Conservation (phyloP, 2,888 invertebrate genomes). For the Oscheius sp. region DNA sequence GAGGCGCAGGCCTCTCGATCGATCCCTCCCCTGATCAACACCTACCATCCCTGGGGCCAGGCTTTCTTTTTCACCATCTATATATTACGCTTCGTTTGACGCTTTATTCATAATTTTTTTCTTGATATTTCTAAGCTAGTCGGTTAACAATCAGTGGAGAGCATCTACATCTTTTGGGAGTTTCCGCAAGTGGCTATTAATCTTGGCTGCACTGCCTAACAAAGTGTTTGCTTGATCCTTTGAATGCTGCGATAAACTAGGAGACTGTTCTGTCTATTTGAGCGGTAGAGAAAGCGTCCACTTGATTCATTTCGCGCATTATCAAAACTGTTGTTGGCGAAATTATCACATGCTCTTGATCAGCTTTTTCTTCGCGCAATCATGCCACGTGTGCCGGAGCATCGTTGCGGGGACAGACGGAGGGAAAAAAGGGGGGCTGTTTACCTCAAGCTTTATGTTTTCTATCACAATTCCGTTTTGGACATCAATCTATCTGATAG, state of each 20-base stretch:
- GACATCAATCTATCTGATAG: conserved; percentile 6
- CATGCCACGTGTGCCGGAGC: conserved; percentile 20
- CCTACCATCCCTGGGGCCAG: conserved; percentile 21
- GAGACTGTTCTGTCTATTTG: background rate
- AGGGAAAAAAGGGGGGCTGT: too few relatives aligned
- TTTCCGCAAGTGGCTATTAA: background rate
- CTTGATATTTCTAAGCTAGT: too few relatives aligned
- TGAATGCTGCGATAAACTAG: too few relatives aligned
- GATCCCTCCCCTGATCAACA: conserved; percentile 30
- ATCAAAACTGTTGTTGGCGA: background rate
- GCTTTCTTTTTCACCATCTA: background rate
- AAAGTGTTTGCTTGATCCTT: too few relatives aligned
- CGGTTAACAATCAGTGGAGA: background rate
- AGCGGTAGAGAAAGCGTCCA: background rate
- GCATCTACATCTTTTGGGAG: background rate
- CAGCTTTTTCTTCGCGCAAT: conserved; percentile 14
- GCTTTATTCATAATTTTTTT: too few relatives aligned
- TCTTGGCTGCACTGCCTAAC: background rate
- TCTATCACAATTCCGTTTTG: conserved; percentile 18
- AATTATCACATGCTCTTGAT: conserved; percentile 19
- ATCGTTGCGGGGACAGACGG: background rate
- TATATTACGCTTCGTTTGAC: background rate
- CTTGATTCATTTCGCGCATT: background rate
- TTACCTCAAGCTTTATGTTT: conserved; percentile 18
- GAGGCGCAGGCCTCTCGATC: conserved; percentile 32